These are phyloP conservation scores for Asteroscopus sphinx DNA, from an alignment of 2,888 invertebrate genomes.

Conservation along the genomic window DNA sequence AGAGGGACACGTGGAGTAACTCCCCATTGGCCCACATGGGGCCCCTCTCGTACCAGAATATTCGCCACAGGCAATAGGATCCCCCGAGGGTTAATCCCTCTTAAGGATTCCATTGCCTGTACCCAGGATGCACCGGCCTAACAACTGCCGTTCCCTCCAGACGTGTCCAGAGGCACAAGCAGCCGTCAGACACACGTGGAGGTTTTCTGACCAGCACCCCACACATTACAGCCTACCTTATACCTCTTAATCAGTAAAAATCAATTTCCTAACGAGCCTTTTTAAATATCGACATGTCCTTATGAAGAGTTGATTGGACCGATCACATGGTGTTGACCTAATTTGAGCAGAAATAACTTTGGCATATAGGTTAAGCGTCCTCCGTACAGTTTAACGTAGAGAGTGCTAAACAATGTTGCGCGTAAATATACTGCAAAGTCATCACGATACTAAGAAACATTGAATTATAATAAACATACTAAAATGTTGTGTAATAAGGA, in stretches of 20 bases:
- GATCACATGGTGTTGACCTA: constrained; percentile 44
- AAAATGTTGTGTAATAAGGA: constrained; percentile 25
- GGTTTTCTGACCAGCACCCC: too few relatives aligned
- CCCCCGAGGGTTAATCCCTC: too few relatives aligned
- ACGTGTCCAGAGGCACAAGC: too few relatives aligned
- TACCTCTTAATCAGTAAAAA: not conserved
- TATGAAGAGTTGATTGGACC: constrained; percentile 21
- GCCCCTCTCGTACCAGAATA: too few relatives aligned
- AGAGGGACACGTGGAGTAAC: too few relatives aligned
- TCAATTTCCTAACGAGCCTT: constrained; percentile 11
- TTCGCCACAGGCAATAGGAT: too few relatives aligned
- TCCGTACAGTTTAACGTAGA: constrained; percentile 2
- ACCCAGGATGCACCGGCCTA: too few relatives aligned
- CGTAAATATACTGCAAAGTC: constrained; percentile 26
- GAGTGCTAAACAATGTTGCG: constrained; percentile 21
- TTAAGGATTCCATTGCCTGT: too few relatives aligned
- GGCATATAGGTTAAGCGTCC: constrained; percentile 5
- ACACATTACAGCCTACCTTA: not conserved
- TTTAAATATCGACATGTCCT: constrained; percentile 8
- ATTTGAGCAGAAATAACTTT: constrained; percentile 38
- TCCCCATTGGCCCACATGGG: too few relatives aligned
- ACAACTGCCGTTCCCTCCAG: too few relatives aligned
- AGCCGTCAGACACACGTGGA: too few relatives aligned
- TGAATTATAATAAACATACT: constrained; percentile 24
- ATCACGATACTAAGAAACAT: constrained; percentile 12